Evolutionary conservation across 35 echinoderm and acorn worm genomes (phyloP).

Genomic region (Stichopus chloronotus): DNA sequence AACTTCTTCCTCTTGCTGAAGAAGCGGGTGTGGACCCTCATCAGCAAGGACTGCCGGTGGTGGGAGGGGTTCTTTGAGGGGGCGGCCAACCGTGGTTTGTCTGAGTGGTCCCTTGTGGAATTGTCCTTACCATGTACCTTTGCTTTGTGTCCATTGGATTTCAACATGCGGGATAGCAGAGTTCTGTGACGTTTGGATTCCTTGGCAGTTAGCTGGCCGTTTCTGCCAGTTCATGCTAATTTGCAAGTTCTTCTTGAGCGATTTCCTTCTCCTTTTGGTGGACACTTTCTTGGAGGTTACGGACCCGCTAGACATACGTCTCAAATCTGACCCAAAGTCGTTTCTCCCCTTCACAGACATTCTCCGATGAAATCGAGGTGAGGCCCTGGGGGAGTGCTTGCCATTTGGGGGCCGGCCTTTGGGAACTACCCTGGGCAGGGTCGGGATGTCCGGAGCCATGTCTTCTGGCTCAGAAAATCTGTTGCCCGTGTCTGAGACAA

Average conservation of each 20-base stretch:
- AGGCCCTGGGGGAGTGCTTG: not conserved
- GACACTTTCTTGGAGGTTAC: not conserved
- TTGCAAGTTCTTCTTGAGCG: not conserved
- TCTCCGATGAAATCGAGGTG: not conserved
- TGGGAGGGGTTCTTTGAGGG: not conserved
- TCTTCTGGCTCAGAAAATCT: not conserved
- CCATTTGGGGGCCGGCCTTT: not conserved
- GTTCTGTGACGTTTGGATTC: not conserved
- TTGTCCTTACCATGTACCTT: not conserved
- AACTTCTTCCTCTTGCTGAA: constrained; percentile 33
- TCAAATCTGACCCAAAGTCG: not conserved
- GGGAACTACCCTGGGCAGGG: too few relatives aligned
- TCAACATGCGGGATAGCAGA: constrained; percentile 14
- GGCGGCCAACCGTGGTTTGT: not conserved
- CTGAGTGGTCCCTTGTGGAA: not conserved
- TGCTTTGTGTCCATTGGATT: not conserved
- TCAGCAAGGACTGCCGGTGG: not conserved
- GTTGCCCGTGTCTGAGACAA: not conserved
- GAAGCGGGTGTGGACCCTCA: constrained; percentile 2
- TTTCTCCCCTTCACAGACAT: not conserved
- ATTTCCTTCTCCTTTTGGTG: not conserved
- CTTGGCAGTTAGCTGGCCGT: not conserved
- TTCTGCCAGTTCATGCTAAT: not conserved
- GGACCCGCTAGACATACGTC: not conserved
- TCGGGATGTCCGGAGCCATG: not conserved